These are phyloP conservation scores for Dorcus hopei DNA, from an alignment of 2,888 invertebrate species.

Conservation along the genomic window DNA sequence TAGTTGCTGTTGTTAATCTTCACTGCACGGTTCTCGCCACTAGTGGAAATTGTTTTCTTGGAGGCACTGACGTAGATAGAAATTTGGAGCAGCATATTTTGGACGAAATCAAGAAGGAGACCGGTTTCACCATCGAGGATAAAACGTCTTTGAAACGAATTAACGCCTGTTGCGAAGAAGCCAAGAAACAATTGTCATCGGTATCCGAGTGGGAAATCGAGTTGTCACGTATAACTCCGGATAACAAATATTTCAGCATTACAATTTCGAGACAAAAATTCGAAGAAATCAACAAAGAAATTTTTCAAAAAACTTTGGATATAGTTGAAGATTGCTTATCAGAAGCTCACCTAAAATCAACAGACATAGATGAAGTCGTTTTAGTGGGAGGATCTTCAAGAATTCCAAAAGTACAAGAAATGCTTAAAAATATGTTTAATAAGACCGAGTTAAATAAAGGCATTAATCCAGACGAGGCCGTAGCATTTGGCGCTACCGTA, in stretches of 20 bases:
- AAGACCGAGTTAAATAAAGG: constrained; percentile 23
- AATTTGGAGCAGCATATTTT: constrained; percentile 22
- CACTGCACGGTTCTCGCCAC: constrained; percentile 25
- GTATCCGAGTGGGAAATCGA: too few species aligned
- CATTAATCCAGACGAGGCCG: constrained; percentile 34
- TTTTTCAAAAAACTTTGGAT: constrained; percentile 25
- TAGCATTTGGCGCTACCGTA: constrained; percentile 34
- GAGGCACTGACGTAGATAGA: constrained; percentile 33
- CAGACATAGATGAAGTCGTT: constrained; percentile 30
- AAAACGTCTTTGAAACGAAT: constrained; percentile 19
- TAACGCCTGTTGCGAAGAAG: constrained; percentile 23
- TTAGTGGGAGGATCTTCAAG: constrained; percentile 34
- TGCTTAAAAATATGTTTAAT: constrained; percentile 26
- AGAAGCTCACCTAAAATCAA: constrained; percentile 19
- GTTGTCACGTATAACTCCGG: constrained; percentile 17
- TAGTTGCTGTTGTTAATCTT: constrained; percentile 19
- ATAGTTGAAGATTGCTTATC: constrained; percentile 25
- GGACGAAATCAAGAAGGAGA: constrained; percentile 15
- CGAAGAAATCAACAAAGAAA: constrained; percentile 22
- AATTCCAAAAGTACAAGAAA: constrained; percentile 31
- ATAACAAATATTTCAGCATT: neutral
- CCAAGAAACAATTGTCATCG: constrained; percentile 13
- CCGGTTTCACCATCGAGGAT: constrained; percentile 18
- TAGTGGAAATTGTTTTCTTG: constrained; percentile 32
- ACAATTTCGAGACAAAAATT: constrained; percentile 27